phyloP scores from a whole-genome alignment of 1,140 invertebrate species.

The Apis dorsata region DNA sequence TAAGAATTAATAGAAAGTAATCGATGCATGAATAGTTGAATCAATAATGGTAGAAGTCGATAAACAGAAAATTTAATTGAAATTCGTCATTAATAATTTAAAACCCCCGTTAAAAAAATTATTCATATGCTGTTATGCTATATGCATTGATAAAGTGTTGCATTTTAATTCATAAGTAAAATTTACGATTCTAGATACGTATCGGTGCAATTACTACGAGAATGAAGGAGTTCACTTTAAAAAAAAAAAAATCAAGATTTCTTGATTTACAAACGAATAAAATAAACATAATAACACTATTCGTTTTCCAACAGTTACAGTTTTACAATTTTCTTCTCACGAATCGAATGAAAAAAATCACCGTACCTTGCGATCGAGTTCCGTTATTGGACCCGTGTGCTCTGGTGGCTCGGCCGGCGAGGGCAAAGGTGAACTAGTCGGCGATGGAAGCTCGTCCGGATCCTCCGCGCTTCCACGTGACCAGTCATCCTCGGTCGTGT shows the following conservation, averaged over 20 bases:
- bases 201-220: too few relatives aligned
- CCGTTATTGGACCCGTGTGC: slow-evolving; percentile 75
- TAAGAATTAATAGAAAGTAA: not conserved
- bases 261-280: too few relatives aligned
- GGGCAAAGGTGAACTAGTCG: slow-evolving; percentile 75
- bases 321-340: not conserved
- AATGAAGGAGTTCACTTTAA: too few relatives aligned
- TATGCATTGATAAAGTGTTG: too few relatives aligned
- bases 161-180: too few relatives aligned
- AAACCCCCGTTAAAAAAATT: not conserved
- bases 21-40: not conserved
- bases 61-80: not conserved
- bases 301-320: not conserved
- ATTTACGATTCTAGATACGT: too few relatives aligned
- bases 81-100: not conserved
- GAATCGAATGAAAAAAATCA: not conserved
- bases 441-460: slow-evolving; percentile 79
- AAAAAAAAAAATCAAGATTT: too few relatives aligned
- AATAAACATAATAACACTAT: too few relatives aligned
- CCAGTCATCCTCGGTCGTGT: slow-evolving; percentile 85
- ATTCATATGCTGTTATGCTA: too few relatives aligned
- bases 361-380: slow-evolving; percentile 77
- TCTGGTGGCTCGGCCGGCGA: slow-evolving; percentile 72
- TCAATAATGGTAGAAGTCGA: not conserved
- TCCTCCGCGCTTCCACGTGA: slow-evolving; percentile 84